Percentiles rank a stretch among this genome's conserved stretches.
Conservation (phyloP, 2,113 vertebrate species). For the Rhynchopsitta pachyrhyncha region DNA sequence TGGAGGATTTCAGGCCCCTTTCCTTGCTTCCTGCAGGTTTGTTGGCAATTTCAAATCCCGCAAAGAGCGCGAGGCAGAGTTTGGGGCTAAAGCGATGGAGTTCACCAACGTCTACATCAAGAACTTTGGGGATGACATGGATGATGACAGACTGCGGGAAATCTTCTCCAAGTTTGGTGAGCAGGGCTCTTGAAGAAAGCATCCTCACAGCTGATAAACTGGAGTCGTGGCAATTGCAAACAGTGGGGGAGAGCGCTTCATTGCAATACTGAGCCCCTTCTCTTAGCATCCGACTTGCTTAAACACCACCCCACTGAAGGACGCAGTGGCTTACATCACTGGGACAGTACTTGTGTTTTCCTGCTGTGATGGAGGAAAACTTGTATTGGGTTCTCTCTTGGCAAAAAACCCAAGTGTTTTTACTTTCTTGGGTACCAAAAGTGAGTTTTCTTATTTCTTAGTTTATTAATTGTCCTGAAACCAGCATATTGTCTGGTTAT, state of each 20-base stretch:
- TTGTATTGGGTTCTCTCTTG: background rate
- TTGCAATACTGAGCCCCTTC: background rate
- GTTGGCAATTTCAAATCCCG: slow-evolving; percentile 96
- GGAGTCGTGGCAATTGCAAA: background rate
- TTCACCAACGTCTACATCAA: slow-evolving; percentile 98
- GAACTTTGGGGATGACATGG: slow-evolving; percentile 88
- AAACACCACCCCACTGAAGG: background rate
- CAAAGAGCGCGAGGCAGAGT: slow-evolving; percentile 89
- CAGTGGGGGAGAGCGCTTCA: background rate
- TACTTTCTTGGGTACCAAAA: background rate
- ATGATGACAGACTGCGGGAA: slow-evolving; percentile 82
- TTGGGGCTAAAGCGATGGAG: slow-evolving; percentile 83
- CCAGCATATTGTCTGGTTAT: fast-evolving
- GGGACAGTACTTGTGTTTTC: background rate
- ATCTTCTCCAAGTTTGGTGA: slow-evolving; percentile 89
- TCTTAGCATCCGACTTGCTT: background rate
- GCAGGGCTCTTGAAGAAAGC: background rate
- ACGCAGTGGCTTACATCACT: background rate
- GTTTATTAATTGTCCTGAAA: background rate
- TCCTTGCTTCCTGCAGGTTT: slow-evolving; percentile 76
- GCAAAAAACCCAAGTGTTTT: background rate
- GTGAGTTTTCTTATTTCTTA: background rate
- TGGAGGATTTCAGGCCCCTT: background rate
- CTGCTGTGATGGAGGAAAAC: no score
- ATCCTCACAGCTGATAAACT: fast-evolving